phyloP scores from a whole-genome alignment of 2,797 vertebrate genomes.

The Zenarchopterus dispar region DNA sequence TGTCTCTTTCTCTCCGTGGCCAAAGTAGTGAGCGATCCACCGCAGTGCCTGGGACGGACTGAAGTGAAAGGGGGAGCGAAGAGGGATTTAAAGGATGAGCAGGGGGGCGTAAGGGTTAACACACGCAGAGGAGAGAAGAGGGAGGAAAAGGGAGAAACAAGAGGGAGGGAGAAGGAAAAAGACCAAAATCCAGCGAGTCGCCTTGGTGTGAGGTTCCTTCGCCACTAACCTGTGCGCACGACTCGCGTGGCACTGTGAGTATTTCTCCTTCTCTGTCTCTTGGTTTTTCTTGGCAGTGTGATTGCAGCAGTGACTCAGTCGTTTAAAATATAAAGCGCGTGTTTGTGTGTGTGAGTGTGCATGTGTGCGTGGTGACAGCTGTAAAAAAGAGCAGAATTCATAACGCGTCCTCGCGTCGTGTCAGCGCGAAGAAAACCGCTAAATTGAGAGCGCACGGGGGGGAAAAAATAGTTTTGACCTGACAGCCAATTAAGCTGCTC shows the following conservation, averaged over 20 bases:
- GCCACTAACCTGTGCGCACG: slow-evolving; percentile 75
- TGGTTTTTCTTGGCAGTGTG: slow-evolving; percentile 24
- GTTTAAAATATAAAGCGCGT: slow-evolving; percentile 7
- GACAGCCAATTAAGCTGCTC: background rate
- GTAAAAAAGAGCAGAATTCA: slow-evolving; percentile 38
- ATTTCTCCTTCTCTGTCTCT: slow-evolving; percentile 29
- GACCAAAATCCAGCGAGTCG: slow-evolving; percentile 54
- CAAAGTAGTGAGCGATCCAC: slow-evolving; percentile 71
- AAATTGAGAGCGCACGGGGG: slow-evolving; percentile 9
- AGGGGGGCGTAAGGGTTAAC: slow-evolving; percentile 56
- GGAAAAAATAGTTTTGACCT: slow-evolving; percentile 6
- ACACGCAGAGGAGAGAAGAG: slow-evolving; percentile 21
- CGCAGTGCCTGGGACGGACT: slow-evolving; percentile 74
- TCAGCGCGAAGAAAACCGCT: slow-evolving; percentile 38
- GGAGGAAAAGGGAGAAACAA: slow-evolving; percentile 26
- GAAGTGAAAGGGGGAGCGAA: slow-evolving; percentile 49
- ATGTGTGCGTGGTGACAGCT: slow-evolving; percentile 24
- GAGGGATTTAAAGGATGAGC: slow-evolving; percentile 57
- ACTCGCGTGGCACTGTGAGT: slow-evolving; percentile 78
- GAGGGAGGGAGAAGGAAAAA: slow-evolving; percentile 37
- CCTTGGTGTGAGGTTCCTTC: slow-evolving; percentile 73
- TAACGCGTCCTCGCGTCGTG: slow-evolving; percentile 43
- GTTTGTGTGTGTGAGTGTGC: background rate
- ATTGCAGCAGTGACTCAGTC: slow-evolving; percentile 30
- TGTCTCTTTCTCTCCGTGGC: slow-evolving; percentile 58